phyloP scores from a whole-genome alignment of 2,797 vertebrate genomes.

The Cephalopachus bancanus region DNA sequence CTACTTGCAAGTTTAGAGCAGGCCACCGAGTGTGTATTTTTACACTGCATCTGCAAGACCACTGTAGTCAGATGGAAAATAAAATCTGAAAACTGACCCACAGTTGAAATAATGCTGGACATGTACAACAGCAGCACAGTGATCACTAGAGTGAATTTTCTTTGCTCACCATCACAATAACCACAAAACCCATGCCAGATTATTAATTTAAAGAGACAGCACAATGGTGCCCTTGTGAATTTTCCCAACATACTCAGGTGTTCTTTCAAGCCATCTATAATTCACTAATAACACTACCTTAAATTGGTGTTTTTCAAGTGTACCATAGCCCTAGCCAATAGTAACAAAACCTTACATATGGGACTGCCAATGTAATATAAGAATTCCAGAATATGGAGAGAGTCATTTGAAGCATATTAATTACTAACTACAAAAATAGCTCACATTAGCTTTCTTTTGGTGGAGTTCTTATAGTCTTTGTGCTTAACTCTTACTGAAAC shows the following conservation, averaged over 20 bases:
- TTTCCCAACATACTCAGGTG: not conserved
- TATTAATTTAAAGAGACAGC: not conserved
- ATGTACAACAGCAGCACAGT: not conserved
- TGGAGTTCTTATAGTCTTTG: not conserved
- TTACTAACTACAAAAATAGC: not conserved
- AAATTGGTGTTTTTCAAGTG: not conserved
- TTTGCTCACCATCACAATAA: not conserved
- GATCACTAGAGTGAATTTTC: not conserved
- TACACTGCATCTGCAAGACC: not conserved
- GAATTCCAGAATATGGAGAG: not conserved
- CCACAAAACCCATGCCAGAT: not conserved
- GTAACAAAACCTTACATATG: not conserved
- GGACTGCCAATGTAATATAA: not conserved
- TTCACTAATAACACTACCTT: not conserved
- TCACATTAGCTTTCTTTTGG: not conserved
- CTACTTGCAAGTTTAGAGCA: not conserved
- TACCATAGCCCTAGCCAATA: not conserved
- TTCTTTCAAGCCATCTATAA: not conserved
- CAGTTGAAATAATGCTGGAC: not conserved
- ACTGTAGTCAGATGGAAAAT: not conserved
- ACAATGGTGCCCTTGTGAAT: not conserved
- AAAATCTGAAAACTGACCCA: not conserved
- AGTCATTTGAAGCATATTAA: not conserved
- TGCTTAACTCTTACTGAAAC: not conserved
- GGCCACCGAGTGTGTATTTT: not conserved